Conservation (phyloP, 1,140 invertebrate genomes). For the Cydia amplana region DNA sequence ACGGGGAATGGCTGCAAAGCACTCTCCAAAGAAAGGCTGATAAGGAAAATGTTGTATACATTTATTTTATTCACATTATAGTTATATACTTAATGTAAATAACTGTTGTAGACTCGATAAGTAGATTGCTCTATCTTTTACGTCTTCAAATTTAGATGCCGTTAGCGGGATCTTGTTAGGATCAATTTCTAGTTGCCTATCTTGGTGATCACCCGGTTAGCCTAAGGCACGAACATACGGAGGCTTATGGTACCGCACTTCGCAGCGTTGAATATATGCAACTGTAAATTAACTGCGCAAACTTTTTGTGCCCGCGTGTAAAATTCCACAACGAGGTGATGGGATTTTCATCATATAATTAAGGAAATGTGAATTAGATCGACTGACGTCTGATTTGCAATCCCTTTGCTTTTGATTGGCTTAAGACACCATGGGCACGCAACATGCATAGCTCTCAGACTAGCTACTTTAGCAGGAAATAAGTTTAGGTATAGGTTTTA, state of each 20-base stretch:
- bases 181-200: constrained; percentile 32
- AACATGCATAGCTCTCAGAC: no score
- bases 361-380: not conserved
- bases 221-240: constrained; percentile 9
- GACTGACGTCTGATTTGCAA: not conserved
- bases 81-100: constrained; percentile 47
- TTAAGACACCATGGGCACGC: not conserved
- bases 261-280: not conserved
- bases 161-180: constrained; percentile 41
- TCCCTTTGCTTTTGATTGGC: not conserved
- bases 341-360: not conserved
- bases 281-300: not conserved
- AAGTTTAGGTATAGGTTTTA: no score
- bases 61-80: constrained; percentile 39
- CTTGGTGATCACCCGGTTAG: constrained; percentile 34
- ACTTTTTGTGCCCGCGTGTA: not conserved
- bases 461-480: no score
- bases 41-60: constrained; percentile 45
- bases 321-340: no score
- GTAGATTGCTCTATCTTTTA: constrained; percentile 45
- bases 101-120: constrained; percentile 46
- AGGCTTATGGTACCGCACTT: not conserved
- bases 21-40: constrained; percentile 48
- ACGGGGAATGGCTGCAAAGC: constrained; percentile 24
- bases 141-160: constrained; percentile 45